phyloP scores from a whole-genome alignment of 2,113 vertebrate species.

The Tetrao urogallus region DNA sequence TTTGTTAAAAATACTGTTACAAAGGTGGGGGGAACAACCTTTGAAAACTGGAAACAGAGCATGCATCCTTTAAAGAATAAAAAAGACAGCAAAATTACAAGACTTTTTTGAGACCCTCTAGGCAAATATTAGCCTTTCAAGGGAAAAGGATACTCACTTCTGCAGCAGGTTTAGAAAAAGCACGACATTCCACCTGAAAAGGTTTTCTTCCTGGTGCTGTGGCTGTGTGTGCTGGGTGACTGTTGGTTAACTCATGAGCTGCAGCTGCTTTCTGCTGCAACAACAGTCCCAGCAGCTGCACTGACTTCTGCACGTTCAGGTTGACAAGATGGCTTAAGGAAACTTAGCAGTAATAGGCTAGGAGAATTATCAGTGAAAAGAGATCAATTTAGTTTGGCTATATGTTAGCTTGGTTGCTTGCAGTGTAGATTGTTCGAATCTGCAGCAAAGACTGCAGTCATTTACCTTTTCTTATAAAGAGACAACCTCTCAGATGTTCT shows the following conservation, averaged over 20 bases:
- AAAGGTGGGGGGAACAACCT: background rate
- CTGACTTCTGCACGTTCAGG: fast-evolving
- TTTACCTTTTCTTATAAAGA: background rate
- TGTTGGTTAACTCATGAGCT: background rate
- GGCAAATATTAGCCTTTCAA: background rate
- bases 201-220: background rate
- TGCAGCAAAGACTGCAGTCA: background rate
- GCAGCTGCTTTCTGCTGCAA: background rate
- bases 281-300: background rate
- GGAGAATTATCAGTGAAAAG: background rate
- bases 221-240: background rate
- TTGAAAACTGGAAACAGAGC: fast-evolving
- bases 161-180: background rate
- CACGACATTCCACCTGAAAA: background rate
- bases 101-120: background rate
- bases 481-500: background rate
- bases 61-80: background rate
- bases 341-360: background rate
- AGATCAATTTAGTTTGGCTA: background rate
- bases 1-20: background rate
- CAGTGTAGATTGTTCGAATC: background rate
- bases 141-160: background rate
- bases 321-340: background rate
- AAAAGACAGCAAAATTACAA: background rate
- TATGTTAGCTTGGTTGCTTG: background rate